Conservation (phyloP, 2,888 invertebrate genomes). For the Nudaria mundana region DNA sequence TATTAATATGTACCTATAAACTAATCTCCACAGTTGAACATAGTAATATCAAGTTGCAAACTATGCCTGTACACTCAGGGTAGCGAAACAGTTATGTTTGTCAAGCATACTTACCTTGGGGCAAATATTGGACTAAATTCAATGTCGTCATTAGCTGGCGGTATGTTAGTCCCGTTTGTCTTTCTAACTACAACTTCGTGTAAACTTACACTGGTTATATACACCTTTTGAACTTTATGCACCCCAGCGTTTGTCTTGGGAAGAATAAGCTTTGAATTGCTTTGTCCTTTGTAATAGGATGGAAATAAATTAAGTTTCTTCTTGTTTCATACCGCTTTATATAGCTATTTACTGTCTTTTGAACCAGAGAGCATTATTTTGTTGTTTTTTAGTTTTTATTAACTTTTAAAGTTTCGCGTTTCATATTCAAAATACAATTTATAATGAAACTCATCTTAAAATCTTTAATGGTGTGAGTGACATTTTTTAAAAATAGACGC, state of each 20-base stretch:
- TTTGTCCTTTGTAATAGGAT: no score
- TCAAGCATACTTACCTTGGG: constrained; percentile 38
- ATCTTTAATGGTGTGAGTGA: no score
- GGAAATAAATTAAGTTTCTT: no score
- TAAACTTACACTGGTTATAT: constrained; percentile 50
- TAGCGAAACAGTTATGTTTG: constrained; percentile 33
- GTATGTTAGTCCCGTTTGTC: constrained; percentile 56
- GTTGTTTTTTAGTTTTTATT: no score
- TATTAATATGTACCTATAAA: no score
- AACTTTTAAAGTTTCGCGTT: no score
- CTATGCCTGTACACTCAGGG: constrained; percentile 24
- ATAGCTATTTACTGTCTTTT: no score
- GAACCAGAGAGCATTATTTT: no score
- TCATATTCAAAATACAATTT: no score
- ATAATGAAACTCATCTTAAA: no score
- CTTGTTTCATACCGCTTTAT: no score
- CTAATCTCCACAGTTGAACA: constrained; percentile 10
- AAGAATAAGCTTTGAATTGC: constrained; percentile 10
- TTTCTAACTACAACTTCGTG: constrained; percentile 45
- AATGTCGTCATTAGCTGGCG: constrained; percentile 58
- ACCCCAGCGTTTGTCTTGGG: constrained; percentile 20
- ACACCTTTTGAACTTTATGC: constrained; percentile 25
- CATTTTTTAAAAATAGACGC: no score
- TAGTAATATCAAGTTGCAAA: constrained; percentile 20
- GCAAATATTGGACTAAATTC: constrained; percentile 54